These are phyloP conservation scores for Echinops telfairi DNA, from an alignment of 2,113 vertebrate genomes.

Conservation along the genomic window DNA sequence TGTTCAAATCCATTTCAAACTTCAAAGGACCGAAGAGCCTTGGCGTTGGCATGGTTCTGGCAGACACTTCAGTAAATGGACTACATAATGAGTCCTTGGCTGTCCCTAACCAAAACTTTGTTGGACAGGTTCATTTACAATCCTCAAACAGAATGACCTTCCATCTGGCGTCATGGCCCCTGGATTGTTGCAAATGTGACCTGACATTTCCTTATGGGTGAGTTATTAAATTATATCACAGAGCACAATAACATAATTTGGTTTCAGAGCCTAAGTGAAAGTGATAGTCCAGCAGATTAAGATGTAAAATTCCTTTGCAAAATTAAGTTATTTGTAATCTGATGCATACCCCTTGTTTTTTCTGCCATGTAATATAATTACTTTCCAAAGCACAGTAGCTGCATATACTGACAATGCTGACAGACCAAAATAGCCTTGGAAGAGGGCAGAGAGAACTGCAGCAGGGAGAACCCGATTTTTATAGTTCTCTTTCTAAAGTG, in stretches of 20 bases:
- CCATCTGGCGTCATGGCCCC: conserved; percentile 84
- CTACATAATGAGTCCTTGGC: conserved; percentile 87
- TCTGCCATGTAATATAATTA: conserved; percentile 89
- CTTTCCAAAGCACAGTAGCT: conserved; percentile 76
- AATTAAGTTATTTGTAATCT: conserved; percentile 90
- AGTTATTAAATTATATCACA: conserved; percentile 90
- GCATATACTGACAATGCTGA: conserved; percentile 82
- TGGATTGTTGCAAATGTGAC: conserved; percentile 87
- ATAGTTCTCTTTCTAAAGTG: conserved; percentile 69
- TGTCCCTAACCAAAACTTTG: conserved; percentile 87
- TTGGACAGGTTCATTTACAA: conserved; percentile 88
- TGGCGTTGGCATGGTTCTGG: conserved; percentile 75
- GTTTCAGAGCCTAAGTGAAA: conserved; percentile 89
- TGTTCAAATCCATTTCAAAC: conserved; percentile 72
- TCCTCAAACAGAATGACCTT: conserved; percentile 87
- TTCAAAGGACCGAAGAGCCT: conserved; percentile 79
- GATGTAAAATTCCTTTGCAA: conserved; percentile 88
- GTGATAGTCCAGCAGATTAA: conserved; percentile 89
- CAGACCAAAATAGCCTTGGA: conserved; percentile 78
- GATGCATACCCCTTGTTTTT: conserved; percentile 88
- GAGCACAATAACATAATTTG: conserved; percentile 88
- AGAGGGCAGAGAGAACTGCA: conserved; percentile 59
- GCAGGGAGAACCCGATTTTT: conserved; percentile 70
- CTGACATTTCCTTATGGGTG: conserved; percentile 89
- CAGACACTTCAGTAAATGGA: conserved; percentile 82